Evolutionary conservation across 1,140 invertebrate genomes (phyloP).

Genomic region (Lasioglossum baleicum): DNA sequence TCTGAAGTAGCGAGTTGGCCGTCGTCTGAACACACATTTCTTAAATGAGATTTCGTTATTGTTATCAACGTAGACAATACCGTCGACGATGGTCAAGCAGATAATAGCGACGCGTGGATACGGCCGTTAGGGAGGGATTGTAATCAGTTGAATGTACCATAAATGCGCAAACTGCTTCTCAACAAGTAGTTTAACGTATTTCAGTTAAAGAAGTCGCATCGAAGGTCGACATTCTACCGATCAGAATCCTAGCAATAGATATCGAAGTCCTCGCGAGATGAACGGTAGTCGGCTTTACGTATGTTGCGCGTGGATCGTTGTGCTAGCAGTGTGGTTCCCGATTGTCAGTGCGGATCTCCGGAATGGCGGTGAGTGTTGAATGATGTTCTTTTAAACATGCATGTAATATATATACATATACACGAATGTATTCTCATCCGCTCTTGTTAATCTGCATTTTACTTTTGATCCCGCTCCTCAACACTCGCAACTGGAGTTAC

Average conservation of each 20-base stretch:
- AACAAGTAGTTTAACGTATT: conserved; percentile 64
- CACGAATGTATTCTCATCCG: neutral
- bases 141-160: conserved; percentile 71
- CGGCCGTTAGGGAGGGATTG: conserved; percentile 46
- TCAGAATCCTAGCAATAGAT: neutral
- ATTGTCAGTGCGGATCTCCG: neutral
- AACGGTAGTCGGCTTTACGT: neutral
- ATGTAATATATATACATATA: neutral
- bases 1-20: neutral
- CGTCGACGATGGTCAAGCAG: conserved; percentile 31
- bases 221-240: neutral
- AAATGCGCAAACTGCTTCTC: conserved; percentile 62
- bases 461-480: neutral
- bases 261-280: neutral
- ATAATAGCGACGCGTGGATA: conserved; percentile 52
- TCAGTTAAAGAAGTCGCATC: conserved; percentile 34
- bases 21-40: conserved; percentile 4
- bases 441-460: neutral
- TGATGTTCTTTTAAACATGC: neutral
- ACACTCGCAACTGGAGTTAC: neutral
- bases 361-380: conserved; percentile 43
- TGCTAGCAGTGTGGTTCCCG: conserved; percentile 19
- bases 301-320: conserved; percentile 9
- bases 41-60: conserved; percentile 18
- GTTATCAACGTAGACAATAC: conserved; percentile 14